A percentile compares a stretch with the other conserved stretches of the same genome.
Evolutionary conservation across 2,888 invertebrate genomes (phyloP).

Genomic region (Serripes groenlandicus): DNA sequence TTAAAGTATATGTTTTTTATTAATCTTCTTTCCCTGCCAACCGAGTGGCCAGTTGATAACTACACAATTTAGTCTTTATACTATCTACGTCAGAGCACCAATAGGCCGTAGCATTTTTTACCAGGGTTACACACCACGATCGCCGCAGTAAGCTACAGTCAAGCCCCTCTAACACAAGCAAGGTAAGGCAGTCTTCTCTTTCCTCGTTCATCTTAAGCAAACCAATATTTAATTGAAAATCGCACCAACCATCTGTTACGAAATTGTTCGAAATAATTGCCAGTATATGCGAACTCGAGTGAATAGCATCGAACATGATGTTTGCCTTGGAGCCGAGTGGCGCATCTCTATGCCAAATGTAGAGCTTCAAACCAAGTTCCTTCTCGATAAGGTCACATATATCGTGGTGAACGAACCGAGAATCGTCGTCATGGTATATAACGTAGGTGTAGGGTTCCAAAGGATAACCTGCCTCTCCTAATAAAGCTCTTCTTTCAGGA

Average conservation of each 20-base stretch:
- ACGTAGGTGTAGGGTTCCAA: constrained; percentile 7
- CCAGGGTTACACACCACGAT: constrained; percentile 2
- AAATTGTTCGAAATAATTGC: constrained; percentile 31
- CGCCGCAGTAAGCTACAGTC: background rate
- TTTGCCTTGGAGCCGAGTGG: constrained; percentile 18
- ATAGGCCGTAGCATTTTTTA: no score
- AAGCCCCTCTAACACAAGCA: no score
- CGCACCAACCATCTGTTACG: constrained; percentile 26
- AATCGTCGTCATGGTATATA: constrained; percentile 26
- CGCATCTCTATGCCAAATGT: constrained; percentile 20
- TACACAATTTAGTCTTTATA: background rate
- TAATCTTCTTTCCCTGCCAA: no score
- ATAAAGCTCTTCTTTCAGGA: background rate
- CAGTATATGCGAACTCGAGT: constrained; percentile 9
- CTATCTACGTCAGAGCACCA: background rate
- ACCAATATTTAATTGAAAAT: no score
- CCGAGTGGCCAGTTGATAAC: background rate
- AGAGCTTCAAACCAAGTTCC: background rate
- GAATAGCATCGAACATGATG: constrained; percentile 31
- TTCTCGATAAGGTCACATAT: constrained; percentile 14
- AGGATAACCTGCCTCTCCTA: background rate
- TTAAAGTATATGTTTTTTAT: no score
- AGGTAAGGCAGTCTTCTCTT: no score
- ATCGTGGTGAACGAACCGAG: constrained; percentile 1
- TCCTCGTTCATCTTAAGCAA: no score